Base-by-base conservation (phyloP, 30 jellyfish, hydroid and myxozoan genomes). In the Hydractinia echinata region DNA sequence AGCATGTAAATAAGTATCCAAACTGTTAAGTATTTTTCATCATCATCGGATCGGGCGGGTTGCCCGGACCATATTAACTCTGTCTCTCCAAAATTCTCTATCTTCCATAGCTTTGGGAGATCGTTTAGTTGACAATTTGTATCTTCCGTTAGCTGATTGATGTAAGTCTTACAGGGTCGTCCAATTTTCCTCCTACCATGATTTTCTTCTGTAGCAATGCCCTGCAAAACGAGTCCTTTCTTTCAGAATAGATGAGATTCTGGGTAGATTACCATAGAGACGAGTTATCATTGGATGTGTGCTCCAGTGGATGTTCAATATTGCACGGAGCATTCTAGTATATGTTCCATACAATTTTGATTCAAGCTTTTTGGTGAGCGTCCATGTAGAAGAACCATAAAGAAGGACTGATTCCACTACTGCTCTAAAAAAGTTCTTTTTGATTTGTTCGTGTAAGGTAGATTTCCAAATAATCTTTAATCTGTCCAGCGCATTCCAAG, bases 281-380 rank as follows among this genome's bases (percentile, higher is more conserved):
- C 4, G 10, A 8, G 55, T 19, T 73, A 7, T 58, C 44, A 77
- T 15, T 15, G 49, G 13, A 56, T 61, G 90, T 73, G 52, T 20
- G 20, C 52, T 51, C 88, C 88, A 83, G 82, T 13, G 39, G 68
- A 83, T 54, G 50, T 72, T 83, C 16, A 72, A 88, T 51, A 58
- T 4, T n/a, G 55, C 53, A 50, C 88, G 60, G 18, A 54, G 68
- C 30, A 74, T 10, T 6, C 83, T 18, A 14, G 79, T 81, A 84
- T 79, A 15, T 52, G 89, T 81, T 13, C 89, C 89, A 81, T 81
- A 80, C 51, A 68, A 39, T 50, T 14, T 21, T 49, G 53, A 21
- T 67, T 79, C 87, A n/a, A 15, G 87, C 73, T n/a, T n/a, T 51
- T 79, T 79, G 73, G 87, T 79, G 70, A 79, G 69, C 8, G 87